These are phyloP conservation scores for Athalia cordata DNA, from an alignment of 2,888 invertebrate species.

Conservation along the genomic window DNA sequence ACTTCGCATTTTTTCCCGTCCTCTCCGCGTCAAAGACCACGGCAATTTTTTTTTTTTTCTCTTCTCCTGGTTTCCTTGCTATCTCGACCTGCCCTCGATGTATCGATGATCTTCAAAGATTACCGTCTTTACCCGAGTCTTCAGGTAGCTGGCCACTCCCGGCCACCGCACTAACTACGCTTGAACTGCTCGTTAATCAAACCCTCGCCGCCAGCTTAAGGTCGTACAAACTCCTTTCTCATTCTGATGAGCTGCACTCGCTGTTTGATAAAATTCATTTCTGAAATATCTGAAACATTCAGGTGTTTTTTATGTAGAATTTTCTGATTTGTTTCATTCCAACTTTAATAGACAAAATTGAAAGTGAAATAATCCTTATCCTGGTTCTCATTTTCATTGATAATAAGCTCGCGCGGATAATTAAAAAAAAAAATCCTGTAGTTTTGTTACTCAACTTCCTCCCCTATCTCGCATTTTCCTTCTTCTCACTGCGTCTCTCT, in stretches of 20 bases:
- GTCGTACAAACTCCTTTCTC: neutral
- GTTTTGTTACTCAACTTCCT: neutral
- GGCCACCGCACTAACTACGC: slow-evolving; percentile 19
- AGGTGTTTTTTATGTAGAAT: no score
- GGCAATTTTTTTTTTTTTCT: no score
- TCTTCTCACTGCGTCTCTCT: neutral
- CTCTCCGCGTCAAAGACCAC: no score
- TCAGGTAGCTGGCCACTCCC: slow-evolving; percentile 14
- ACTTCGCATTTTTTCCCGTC: no score
- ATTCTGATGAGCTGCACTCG: no score
- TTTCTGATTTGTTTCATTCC: no score
- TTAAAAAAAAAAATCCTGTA: neutral
- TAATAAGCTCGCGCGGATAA: no score
- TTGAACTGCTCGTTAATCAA: slow-evolving; percentile 40
- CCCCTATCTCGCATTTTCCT: neutral
- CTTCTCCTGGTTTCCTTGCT: neutral
- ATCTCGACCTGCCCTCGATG: neutral
- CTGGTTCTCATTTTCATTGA: neutral
- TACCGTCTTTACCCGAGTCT: neutral
- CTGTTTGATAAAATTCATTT: no score
- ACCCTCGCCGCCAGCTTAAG: neutral
- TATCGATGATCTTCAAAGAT: slow-evolving; percentile 1
- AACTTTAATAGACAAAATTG: no score
- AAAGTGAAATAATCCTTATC: neutral
- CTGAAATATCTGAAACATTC: no score